Conservation (phyloP, 2,888 invertebrate species). For the Chrysopilus asiliformis region DNA sequence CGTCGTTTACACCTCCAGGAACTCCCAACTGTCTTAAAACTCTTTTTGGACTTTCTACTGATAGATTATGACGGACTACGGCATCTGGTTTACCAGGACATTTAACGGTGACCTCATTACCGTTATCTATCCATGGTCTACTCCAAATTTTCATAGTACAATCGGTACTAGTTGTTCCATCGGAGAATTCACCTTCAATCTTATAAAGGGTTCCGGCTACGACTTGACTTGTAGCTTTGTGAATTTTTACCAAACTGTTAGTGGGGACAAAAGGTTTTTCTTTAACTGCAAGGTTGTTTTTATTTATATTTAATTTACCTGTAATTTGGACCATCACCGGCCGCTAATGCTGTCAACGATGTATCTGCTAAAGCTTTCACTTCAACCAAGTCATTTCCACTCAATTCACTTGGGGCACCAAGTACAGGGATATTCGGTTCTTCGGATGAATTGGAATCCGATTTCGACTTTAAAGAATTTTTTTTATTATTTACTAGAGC, state of each 20-base stretch:
- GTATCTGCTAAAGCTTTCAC: conserved; percentile 20
- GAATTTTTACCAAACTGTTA: conserved; percentile 24
- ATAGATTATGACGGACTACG: too few species aligned
- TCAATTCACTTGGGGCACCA: too few species aligned
- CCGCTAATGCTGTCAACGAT: conserved; percentile 22
- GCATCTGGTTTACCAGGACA: conserved; percentile 14
- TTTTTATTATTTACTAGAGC: too few species aligned
- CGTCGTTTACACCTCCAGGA: conserved; percentile 14
- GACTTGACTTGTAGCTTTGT: conserved; percentile 38
- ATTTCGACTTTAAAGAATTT: too few species aligned
- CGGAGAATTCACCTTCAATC: conserved; percentile 41
- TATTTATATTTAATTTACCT: conserved; percentile 17
- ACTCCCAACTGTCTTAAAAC: too few species aligned
- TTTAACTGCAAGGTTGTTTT: background rate
- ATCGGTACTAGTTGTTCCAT: conserved; percentile 10
- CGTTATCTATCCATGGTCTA: conserved; percentile 39
- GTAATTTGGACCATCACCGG: conserved; percentile 27
- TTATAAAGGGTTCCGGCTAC: conserved; percentile 42
- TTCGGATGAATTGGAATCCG: too few species aligned
- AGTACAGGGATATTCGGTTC: too few species aligned
- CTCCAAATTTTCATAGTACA: conserved; percentile 43
- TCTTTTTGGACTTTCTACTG: too few species aligned
- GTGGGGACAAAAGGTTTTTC: background rate
- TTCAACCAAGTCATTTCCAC: conserved; percentile 12
- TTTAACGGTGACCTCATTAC: conserved; percentile 31